Base-by-base conservation (phyloP, 1,140 invertebrate genomes). In the Neelides sp. region DNA sequence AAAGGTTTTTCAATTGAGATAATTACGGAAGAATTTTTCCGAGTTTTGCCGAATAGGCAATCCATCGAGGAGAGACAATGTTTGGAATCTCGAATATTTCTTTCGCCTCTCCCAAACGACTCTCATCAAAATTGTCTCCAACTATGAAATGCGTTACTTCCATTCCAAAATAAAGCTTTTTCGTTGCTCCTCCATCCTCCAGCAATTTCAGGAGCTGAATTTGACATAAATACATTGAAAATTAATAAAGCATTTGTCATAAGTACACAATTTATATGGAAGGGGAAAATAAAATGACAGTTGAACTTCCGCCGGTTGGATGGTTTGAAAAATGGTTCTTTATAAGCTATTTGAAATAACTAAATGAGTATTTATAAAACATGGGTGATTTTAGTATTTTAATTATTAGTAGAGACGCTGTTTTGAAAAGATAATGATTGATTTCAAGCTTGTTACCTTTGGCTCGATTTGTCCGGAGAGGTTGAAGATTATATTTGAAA, bases 61-160 rank as follows among this genome's bases (percentile, higher is more conserved):
- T 80, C 89, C 88, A 94, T 59, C 79, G 77, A 64, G 83, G 78
- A 34, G 78, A 80, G 34, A 91, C 82, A 19, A 57, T 48, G 53
- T 85, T 84, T 46, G 87, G 85, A 37, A 90, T 80, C 65, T 93
- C 87, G 71, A 90, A 93, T 1, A 94, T 70, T 63, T 94, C 88
- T 66, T 81, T 82, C 8, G 87, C 87, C 68, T 86, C 86, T 50
- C 75, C 77, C 41, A 89, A 73, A 67, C 84, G 83, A 64, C 75
- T 80, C 65, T 88, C 82, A 56, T 78, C 73, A 40, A 80, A 76
- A 69, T 85, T 78, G 55, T 75, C 74, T 32, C 88, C 88, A 59
- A 82, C 82, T 64, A 93, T 85, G 58, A 88, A 73, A 73, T 91
- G 85, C 28, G 87, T 91, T 49, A 89, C 82, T 72, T 80, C 85